Percentiles rank a stretch among this genome's conserved stretches.
Conservation (phyloP, 2,113 vertebrate species). For the human (Homo sapiens) region GRCh38 chr16:5865501-5866000, state of each 20-base stretch:
- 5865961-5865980: background rate
- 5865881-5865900: background rate
- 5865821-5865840: background rate
- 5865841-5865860: background rate
- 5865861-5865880: background rate
- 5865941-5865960: background rate
- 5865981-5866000: background rate
- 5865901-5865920: background rate
- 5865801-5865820: background rate
- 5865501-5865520: conserved; percentile 61
- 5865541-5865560: conserved; percentile 39
- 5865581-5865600: rapidly evolving
- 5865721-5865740: background rate
- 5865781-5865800: background rate
- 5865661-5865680: conserved; percentile 16
- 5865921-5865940: background rate
- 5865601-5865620: conserved; percentile 44
- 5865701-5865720: background rate
- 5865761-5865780: background rate
- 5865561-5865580: conserved; percentile 34
- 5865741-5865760: background rate
- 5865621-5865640: background rate
- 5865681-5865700: background rate
- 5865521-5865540: conserved; percentile 28
- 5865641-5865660: conserved; percentile 64